Conservation (phyloP, 1,140 invertebrate genomes). For the Polypedilum vanderplanki region DNA sequence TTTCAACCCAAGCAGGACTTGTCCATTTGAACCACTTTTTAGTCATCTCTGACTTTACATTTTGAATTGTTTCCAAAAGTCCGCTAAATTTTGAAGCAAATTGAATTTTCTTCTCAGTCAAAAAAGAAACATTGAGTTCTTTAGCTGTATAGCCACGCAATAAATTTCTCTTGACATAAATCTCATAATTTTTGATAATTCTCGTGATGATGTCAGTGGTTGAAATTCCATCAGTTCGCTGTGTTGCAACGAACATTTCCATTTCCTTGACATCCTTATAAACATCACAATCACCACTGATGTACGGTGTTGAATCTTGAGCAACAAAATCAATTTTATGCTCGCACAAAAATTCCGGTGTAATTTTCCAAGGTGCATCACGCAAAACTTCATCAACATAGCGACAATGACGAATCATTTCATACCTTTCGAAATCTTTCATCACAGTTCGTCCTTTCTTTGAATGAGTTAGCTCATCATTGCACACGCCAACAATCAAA, state of each 20-base stretch:
- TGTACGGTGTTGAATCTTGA: conserved; percentile 97
- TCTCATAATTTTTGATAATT: conserved; percentile 97
- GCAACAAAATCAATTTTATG: conserved; percentile 99
- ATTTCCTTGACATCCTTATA: conserved; percentile 85
- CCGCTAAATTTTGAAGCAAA: not conserved
- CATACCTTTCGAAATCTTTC: conserved; percentile 92
- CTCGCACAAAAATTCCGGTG: conserved; percentile 81
- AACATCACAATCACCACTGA: conserved; percentile 75
- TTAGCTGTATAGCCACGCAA: conserved; percentile 95
- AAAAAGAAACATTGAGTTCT: conserved; percentile 96
- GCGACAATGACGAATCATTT: conserved; percentile 94
- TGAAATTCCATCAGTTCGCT: conserved; percentile 94
- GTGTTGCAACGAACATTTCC: conserved; percentile 96
- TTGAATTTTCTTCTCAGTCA: conserved; percentile 88
- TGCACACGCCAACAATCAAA: conserved; percentile 96
- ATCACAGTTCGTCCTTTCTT: conserved; percentile 97
- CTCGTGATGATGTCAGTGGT: conserved; percentile 98
- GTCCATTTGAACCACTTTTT: too few relatives aligned
- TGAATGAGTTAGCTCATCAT: conserved; percentile 78
- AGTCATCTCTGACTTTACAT: too few relatives aligned
- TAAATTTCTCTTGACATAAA: conserved; percentile 95
- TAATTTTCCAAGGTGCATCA: conserved; percentile 91
- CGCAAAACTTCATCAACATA: conserved; percentile 88
- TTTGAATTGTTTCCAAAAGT: not conserved
- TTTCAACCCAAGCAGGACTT: too few relatives aligned